phyloP scores from a whole-genome alignment of 92 coral and sea anemone genomes.

The Umimayanthus kanabou region DNA sequence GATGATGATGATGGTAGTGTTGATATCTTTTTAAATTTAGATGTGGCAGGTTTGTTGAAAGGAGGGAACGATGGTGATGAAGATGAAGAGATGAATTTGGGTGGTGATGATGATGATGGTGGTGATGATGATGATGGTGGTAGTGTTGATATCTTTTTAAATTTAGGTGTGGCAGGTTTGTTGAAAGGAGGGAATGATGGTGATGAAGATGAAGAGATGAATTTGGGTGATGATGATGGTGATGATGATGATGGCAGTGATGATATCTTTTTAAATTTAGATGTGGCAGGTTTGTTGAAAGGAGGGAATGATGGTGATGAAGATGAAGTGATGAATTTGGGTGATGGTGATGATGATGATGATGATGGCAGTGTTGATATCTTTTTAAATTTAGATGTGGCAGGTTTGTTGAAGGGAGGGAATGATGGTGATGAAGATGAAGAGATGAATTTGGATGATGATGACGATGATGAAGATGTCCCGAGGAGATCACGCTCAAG shows the following conservation, averaged over 20 bases:
- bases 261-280: no score
- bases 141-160: neutral
- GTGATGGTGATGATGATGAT: neutral
- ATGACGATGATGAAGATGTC: neutral
- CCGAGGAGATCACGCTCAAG: slow-evolving; percentile 45
- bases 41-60: slow-evolving; percentile 4
- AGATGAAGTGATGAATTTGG: no score
- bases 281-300: no score
- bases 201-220: slow-evolving; percentile 33
- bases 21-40: neutral
- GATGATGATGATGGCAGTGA: neutral
- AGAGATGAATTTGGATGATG: no score
- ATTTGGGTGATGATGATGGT: slow-evolving; percentile 4
- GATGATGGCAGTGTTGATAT: no score
- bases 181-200: slow-evolving; percentile 22
- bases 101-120: slow-evolving; percentile 9
- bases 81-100: slow-evolving; percentile 29
- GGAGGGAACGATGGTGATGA: slow-evolving; percentile 32
- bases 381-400: no score
- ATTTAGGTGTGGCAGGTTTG: slow-evolving; percentile 13
- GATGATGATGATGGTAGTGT: no score
- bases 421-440: no score
- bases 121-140: no score
- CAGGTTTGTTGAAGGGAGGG: no score
- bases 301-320: no score